Conservation (phyloP, 2,113 vertebrate genomes). For the Anas platyrhynchos region DNA sequence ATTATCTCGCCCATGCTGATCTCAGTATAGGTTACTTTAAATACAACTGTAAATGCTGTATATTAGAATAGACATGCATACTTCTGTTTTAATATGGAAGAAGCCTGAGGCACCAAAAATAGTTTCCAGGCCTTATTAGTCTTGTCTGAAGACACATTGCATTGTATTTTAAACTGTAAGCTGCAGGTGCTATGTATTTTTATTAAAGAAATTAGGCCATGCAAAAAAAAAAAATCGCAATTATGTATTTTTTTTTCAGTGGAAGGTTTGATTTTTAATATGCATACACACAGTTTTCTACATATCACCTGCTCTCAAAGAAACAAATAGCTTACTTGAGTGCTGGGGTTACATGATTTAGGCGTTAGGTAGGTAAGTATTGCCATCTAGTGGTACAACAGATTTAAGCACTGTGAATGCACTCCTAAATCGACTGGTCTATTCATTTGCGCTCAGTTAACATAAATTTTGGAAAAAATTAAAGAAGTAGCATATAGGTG, state of each 20-base stretch:
- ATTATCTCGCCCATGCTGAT: neutral
- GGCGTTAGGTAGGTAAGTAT: neutral
- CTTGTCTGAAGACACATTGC: neutral
- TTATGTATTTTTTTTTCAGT: neutral
- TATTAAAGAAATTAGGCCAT: neutral
- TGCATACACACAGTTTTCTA: too few relatives aligned
- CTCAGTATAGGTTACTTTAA: neutral
- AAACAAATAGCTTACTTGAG: too few relatives aligned
- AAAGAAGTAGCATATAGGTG: neutral
- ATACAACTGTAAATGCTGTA: accelerated
- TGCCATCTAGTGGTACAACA: neutral
- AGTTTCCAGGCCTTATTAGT: neutral
- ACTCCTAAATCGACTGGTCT: neutral
- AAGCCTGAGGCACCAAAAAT: neutral
- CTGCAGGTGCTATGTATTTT: neutral
- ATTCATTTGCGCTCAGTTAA: neutral
- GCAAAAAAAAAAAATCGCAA: neutral
- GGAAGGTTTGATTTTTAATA: neutral
- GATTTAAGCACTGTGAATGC: neutral
- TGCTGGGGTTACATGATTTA: accelerated
- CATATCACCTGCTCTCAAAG: neutral
- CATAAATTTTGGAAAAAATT: neutral
- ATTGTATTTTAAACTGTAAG: neutral
- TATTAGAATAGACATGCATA: neutral
- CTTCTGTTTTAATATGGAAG: neutral